Evolutionary conservation across 2,797 vertebrate species (phyloP).

Genomic region (Centroberyx gerrardi): DNA sequence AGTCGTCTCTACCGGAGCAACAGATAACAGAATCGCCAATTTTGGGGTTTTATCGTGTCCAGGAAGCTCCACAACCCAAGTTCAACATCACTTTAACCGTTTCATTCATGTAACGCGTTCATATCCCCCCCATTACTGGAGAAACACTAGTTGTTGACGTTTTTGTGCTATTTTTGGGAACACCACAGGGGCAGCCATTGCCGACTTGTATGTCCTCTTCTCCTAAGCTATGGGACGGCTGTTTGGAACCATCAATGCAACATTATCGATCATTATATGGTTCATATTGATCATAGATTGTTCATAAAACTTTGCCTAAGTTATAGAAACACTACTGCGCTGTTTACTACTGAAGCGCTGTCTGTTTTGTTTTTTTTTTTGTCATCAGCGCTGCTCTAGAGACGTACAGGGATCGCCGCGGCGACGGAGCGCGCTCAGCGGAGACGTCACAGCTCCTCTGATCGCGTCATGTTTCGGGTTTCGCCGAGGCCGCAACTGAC

Average conservation of each 20-base stretch:
- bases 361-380: conserved; percentile 32
- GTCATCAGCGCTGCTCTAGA: conserved; percentile 33
- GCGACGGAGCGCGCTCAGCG: conserved; percentile 38
- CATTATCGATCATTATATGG: background rate
- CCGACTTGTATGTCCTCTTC: conserved; percentile 28
- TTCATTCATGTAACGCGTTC: conserved; percentile 33
- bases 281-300: conserved; percentile 25
- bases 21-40: too few relatives aligned
- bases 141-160: conserved; percentile 14
- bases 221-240: conserved; percentile 32
- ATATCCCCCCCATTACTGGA: conserved; percentile 23
- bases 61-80: too few relatives aligned
- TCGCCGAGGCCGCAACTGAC: background rate
- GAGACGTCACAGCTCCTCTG: conserved; percentile 31
- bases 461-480: background rate
- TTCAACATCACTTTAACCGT: conserved; percentile 10
- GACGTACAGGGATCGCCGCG: conserved; percentile 43
- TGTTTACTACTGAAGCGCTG: conserved; percentile 76
- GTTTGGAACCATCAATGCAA: conserved; percentile 20
- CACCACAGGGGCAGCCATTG: conserved; percentile 14
- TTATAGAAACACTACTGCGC: conserved; percentile 64
- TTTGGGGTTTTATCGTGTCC: too few relatives aligned
- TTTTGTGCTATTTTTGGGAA: conserved; percentile 12
- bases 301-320: background rate
- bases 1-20: too few relatives aligned